These are phyloP conservation scores for Drosophila kohkoa DNA, from an alignment of 1,140 invertebrate species.

Conservation along the genomic window DNA sequence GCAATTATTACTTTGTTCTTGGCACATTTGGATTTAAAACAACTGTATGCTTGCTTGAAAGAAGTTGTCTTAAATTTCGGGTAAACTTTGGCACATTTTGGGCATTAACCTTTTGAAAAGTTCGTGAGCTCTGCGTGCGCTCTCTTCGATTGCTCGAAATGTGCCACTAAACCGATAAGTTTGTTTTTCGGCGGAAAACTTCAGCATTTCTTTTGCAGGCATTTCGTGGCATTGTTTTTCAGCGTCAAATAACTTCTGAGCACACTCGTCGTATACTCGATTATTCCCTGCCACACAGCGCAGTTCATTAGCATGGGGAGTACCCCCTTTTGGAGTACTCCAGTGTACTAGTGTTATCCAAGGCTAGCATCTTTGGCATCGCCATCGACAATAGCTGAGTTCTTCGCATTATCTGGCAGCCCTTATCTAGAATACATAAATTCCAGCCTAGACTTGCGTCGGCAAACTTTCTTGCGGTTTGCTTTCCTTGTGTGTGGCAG, in stretches of 20 bases:
- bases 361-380: conserved; percentile 28
- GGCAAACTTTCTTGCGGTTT: conserved; percentile 64
- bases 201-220: conserved; percentile 34
- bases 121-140: conserved; percentile 3
- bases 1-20: conserved; percentile 1
- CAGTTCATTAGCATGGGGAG: conserved; percentile 64
- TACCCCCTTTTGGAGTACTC: neutral
- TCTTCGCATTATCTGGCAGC: conserved; percentile 54
- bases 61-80: neutral
- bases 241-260: conserved; percentile 27
- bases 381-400: neutral
- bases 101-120: conserved; percentile 33
- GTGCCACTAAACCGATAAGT: conserved; percentile 43
- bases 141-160: conserved; percentile 34
- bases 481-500: conserved; percentile 5
- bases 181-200: conserved; percentile 32
- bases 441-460: conserved; percentile 62
- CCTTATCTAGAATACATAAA: conserved; percentile 79
- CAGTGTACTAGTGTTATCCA: conserved; percentile 10
- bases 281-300: conserved; percentile 11
- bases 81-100: conserved; percentile 33
- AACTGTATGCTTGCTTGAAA: neutral
- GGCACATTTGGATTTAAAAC: conserved; percentile 6
- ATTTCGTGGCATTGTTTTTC: conserved; percentile 37
- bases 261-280: conserved; percentile 1